A percentile compares a stretch with the other conserved stretches of the same genome.
These are phyloP conservation scores for Eclectus roratus DNA, from an alignment of 2,113 vertebrate genomes.

Conservation along the genomic window DNA sequence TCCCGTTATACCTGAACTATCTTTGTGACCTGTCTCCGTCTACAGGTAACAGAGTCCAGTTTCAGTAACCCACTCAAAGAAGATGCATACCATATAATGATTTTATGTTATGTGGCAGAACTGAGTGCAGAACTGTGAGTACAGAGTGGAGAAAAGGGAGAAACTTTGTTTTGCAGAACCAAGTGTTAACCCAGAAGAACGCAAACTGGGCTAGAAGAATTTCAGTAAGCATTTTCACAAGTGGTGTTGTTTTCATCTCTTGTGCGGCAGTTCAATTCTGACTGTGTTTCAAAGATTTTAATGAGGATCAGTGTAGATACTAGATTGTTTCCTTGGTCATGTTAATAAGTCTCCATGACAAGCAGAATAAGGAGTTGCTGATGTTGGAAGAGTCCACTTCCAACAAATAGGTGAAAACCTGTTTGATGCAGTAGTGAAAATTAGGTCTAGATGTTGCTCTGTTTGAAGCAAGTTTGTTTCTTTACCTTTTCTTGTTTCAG, in stretches of 20 bases:
- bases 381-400: neutral
- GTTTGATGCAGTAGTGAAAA: neutral
- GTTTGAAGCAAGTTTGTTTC: neutral
- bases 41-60: rapidly evolving
- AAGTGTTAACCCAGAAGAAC: neutral
- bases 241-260: neutral
- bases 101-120: neutral
- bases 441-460: neutral
- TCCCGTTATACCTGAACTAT: neutral
- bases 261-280: neutral
- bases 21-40: neutral
- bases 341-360: neutral
- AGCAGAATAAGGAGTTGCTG: neutral
- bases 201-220: neutral
- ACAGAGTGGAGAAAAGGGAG: neutral
- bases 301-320: neutral
- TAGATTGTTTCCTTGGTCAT: neutral
- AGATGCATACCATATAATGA: rapidly evolving
- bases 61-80: neutral
- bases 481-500: neutral
- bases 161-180: neutral
- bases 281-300: neutral
- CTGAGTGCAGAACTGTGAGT: neutral
- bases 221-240: neutral
- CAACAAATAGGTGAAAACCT: neutral